phyloP scores from a whole-genome alignment of 1,140 invertebrate genomes.

The Neoseiulus cucumeris region DNA sequence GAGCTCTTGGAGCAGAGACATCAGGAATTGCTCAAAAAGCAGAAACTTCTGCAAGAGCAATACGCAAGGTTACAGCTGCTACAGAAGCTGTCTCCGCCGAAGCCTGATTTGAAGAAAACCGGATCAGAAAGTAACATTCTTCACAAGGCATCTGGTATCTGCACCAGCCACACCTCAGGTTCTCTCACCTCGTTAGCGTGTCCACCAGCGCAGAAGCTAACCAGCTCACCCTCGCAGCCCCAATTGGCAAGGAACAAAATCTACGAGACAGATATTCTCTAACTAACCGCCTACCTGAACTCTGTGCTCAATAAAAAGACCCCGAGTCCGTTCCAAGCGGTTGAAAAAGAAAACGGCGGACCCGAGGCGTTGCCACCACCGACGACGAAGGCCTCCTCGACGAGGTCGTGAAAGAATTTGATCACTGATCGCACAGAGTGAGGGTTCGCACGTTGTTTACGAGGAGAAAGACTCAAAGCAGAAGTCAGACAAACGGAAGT shows the following conservation, averaged over 20 bases:
- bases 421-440: too few relatives aligned
- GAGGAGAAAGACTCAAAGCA: too few relatives aligned
- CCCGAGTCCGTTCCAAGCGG: background rate
- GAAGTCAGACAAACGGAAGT: too few relatives aligned
- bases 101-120: conserved; percentile 48
- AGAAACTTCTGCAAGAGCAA: conserved; percentile 10
- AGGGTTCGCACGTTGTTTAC: too few relatives aligned
- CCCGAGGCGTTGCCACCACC: too few relatives aligned
- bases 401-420: too few relatives aligned
- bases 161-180: conserved; percentile 42
- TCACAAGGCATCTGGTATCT: conserved; percentile 60
- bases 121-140: conserved; percentile 69
- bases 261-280: conserved; percentile 17
- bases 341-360: too few relatives aligned
- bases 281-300: conserved; percentile 9
- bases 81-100: conserved; percentile 36
- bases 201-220: background rate
- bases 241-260: conserved; percentile 17
- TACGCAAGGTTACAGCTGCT: conserved; percentile 31
- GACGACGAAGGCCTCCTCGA: too few relatives aligned
- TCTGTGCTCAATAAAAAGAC: conserved; percentile 1
- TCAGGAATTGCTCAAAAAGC: conserved; percentile 9
- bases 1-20: conserved; percentile 11
- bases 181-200: conserved; percentile 38
- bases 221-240: conserved; percentile 9